Percentiles rank a stretch among this genome's conserved stretches.
These are phyloP conservation scores for Rhingia rostrata DNA, from an alignment of 2,888 invertebrate genomes.

Conservation along the genomic window DNA sequence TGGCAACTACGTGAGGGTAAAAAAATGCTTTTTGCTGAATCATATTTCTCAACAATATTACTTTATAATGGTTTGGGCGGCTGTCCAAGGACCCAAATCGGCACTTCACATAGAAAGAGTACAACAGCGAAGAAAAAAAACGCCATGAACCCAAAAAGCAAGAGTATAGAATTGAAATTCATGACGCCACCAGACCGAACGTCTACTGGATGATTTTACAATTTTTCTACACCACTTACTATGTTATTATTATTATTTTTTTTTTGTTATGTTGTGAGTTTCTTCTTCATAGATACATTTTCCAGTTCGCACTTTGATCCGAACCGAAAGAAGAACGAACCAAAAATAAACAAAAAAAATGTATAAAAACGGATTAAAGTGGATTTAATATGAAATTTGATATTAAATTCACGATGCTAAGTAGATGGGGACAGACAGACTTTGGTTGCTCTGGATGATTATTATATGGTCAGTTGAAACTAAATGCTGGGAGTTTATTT, in stretches of 20 bases:
- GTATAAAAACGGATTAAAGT: constrained; percentile 63
- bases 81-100: constrained; percentile 65
- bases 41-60: constrained; percentile 71
- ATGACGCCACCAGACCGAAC: constrained; percentile 74
- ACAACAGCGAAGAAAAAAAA: constrained; percentile 23
- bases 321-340: constrained; percentile 39
- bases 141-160: constrained; percentile 48
- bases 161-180: constrained; percentile 73
- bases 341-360: constrained; percentile 19
- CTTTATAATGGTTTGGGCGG: constrained; percentile 72
- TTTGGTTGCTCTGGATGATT: constrained; percentile 60
- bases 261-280: constrained; percentile 46
- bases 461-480: constrained; percentile 66
- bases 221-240: constrained; percentile 73
- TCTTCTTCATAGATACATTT: constrained; percentile 67
- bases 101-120: constrained; percentile 45
- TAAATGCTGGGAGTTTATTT: constrained; percentile 52
- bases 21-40: constrained; percentile 61
- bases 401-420: constrained; percentile 74
- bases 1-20: background rate
- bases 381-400: constrained; percentile 74
- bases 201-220: constrained; percentile 73
- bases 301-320: constrained; percentile 73
- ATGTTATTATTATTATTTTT: constrained; percentile 67
- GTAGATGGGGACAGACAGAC: constrained; percentile 63